Evolutionary conservation across 2,113 vertebrate genomes (phyloP).

Genomic region (Oryzias celebensis): DNA sequence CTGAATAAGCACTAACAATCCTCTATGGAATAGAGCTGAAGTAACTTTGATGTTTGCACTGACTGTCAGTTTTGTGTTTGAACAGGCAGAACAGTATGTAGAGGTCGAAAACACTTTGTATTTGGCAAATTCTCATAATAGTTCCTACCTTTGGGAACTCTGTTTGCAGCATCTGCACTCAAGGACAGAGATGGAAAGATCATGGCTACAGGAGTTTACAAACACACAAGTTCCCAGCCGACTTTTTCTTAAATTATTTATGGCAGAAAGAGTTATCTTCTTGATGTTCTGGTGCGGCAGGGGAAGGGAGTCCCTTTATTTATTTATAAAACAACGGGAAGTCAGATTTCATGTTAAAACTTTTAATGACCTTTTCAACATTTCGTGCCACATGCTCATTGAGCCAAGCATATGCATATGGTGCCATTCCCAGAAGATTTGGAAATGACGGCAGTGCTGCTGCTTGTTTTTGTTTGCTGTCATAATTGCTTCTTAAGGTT

Average conservation of each 20-base stretch:
- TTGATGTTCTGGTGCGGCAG: conserved; percentile 12
- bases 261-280: conserved; percentile 31
- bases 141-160: conserved; percentile 82
- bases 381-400: conserved; percentile 57
- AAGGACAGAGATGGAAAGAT: conserved; percentile 70
- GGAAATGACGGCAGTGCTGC: conserved; percentile 46
- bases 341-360: conserved; percentile 62
- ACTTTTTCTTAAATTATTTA: conserved; percentile 38
- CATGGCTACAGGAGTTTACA: conserved; percentile 45
- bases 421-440: conserved; percentile 51
- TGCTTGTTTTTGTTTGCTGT: conserved; percentile 64
- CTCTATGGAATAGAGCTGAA: conserved; percentile 79
- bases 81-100: conserved; percentile 86
- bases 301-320: conserved; percentile 28
- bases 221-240: conserved; percentile 18
- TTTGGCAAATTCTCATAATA: conserved; percentile 90
- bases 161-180: conserved; percentile 75
- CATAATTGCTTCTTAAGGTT: conserved; percentile 60
- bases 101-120: conserved; percentile 76
- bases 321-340: conserved; percentile 51
- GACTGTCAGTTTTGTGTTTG: conserved; percentile 84
- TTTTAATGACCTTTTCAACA: conserved; percentile 46
- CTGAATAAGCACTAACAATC: conserved; percentile 35
- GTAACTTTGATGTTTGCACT: conserved; percentile 83
- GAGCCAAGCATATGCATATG: conserved; percentile 29